Conservation (phyloP, 2,113 vertebrate species). For the Phoenicopterus ruber region DNA sequence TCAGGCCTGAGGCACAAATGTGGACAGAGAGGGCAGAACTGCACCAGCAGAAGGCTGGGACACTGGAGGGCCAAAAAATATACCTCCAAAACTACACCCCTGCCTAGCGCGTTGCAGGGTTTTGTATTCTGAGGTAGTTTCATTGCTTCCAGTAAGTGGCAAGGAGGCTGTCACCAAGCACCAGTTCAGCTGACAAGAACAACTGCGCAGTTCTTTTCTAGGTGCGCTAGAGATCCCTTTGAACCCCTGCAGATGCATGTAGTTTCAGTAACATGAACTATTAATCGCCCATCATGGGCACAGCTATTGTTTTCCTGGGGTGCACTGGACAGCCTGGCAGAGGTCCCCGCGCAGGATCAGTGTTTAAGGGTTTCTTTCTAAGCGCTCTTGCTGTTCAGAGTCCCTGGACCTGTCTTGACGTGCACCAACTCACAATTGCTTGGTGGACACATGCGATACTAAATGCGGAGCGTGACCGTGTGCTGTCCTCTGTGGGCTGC, state of each 20-base stretch:
- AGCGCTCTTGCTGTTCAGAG: background rate
- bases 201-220: background rate
- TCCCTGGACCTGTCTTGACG: background rate
- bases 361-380: background rate
- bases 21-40: background rate
- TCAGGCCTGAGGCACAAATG: background rate
- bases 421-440: background rate
- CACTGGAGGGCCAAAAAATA: background rate
- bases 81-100: background rate
- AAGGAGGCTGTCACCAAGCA: background rate
- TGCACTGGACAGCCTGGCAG: background rate
- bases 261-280: background rate
- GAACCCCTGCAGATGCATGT: background rate
- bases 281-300: no score
- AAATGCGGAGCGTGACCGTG: background rate
- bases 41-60: background rate
- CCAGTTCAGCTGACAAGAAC: background rate
- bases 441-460: accelerated
- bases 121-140: background rate
- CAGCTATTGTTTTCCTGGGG: background rate
- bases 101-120: background rate
- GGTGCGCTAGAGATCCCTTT: background rate
- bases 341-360: background rate
- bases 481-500: background rate
- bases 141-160: background rate